These are phyloP conservation scores for Lysandra bellargus DNA, from an alignment of 2,888 invertebrate species.

Conservation along the genomic window DNA sequence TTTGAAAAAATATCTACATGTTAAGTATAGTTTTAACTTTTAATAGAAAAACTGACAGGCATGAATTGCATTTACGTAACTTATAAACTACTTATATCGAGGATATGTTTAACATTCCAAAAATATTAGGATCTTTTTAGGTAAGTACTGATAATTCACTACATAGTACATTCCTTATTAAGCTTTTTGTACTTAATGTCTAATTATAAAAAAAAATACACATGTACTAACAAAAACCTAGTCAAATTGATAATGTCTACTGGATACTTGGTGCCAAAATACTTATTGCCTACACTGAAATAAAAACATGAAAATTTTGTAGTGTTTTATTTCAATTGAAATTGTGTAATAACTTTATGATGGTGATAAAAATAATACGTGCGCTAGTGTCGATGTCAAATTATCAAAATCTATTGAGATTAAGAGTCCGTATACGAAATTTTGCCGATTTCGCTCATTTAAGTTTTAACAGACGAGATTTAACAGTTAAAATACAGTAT, in stretches of 20 bases:
- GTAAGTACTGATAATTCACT: neutral
- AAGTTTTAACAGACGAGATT: no score
- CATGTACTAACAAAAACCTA: constrained; percentile 4
- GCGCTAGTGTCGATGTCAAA: no score
- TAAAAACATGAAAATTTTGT: neutral
- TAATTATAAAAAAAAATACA: neutral
- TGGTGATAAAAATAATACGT: no score
- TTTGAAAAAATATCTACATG: neutral
- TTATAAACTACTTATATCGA: neutral
- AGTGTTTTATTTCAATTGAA: neutral
- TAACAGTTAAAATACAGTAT: no score
- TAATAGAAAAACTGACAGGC: neutral
- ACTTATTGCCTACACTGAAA: neutral
- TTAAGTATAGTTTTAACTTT: neutral
- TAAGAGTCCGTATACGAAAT: no score
- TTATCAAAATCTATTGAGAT: no score
- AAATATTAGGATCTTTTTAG: neutral
- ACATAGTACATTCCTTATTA: neutral
- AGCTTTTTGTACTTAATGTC: neutral
- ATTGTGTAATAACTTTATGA: neutral
- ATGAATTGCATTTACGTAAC: neutral
- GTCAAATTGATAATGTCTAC: constrained; percentile 14
- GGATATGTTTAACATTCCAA: constrained; percentile 1
- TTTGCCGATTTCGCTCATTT: no score
- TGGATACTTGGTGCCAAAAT: constrained; percentile 17